Base-by-base conservation (phyloP, 2,113 vertebrate species). In the Oplegnathus fasciatus region DNA sequence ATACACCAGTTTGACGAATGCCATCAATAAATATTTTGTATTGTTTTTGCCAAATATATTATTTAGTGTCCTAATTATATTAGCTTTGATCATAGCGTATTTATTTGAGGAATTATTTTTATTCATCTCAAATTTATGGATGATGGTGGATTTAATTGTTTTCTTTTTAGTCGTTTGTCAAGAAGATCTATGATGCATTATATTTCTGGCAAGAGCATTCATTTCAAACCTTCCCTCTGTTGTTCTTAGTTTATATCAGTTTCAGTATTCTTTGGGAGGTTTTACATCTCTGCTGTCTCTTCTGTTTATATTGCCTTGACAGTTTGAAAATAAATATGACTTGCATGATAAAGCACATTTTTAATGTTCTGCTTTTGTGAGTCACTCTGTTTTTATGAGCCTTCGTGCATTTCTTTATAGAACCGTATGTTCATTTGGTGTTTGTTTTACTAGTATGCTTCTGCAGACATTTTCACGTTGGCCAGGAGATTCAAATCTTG, bases 271-370 rank as follows among this genome's bases (percentile, higher is more conserved):
- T 83, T 81, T 60, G 73, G 70, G 48, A 72, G 13, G 67, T 71
- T 86, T 78, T 67, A 58, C 78, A 20, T 50, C 18, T 73, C 52
- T 79, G 57, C 64, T 61, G 40, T 90, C 67, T 78, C 37, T 80
- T 85, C 75, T 91, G 85, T 93, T 92, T 86, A 88, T 81, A 84
- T 71, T 86, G 75, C 85, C 65, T 88, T 60, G 86, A 78, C 88
- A 83, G 94, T 97, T 96, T 93, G 95, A 86, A 89, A 97, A 96
- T 96, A 97, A 95, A 97, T 81, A 91, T 94, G 91, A 95, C 88
- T 94, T 95, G 97, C 96, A 97, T 97, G 96, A 93, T 90, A 88
- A 95, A 93, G 87, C 83, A 89, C 52, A 84, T 80, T 86, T 87
- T 82, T 52, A 40, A 75, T 78, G 85, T 65, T 86, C 46, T 57